Evolutionary conservation across 1,140 invertebrate species (phyloP), one percentile per base, ranked within the genome.

Genomic region (Thaumatotibia leucotreta): DNA sequence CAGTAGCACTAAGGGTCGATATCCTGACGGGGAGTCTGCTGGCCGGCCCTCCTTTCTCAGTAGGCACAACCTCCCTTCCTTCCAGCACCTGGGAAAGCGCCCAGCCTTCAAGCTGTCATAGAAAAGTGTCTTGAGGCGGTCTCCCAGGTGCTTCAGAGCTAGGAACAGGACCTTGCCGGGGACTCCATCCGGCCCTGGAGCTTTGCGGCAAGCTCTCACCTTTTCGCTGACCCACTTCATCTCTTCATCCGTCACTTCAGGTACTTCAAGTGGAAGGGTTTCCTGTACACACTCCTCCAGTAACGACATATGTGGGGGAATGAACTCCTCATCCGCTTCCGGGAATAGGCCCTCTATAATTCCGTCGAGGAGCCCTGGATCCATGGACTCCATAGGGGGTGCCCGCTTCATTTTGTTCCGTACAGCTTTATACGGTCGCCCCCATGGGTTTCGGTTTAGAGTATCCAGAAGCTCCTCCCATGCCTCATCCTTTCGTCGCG

Each of bases 361-460:
- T 10, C 33, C 14, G 10, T 39, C 33, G 33, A 39, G 33, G 33
- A n/a, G n/a, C n/a, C n/a, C n/a, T n/a, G n/a, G n/a, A n/a, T n/a
- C n/a, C n/a, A n/a, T n/a, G n/a, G n/a, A n/a, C n/a, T n/a, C n/a
- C n/a, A n/a, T n/a, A n/a, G n/a, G n/a, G n/a, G n/a, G n/a, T n/a
- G n/a, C n/a, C n/a, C n/a, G n/a, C n/a, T n/a, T n/a, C n/a, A n/a
- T n/a, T n/a, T n/a, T n/a, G n/a, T n/a, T n/a, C n/a, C 10, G 33
- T 39, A 11, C 33, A 39, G 10, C 9, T n/a, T 63, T 69, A 27
- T 80, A 82, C 0, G 76, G 75, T 14, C 71, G 72, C 0, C 78
- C 83, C 81, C 77, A 86, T 0, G 77, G 75, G 32, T 84, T 80
- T 4, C 65, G 52, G 8, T 81, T 67, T 0, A 86, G 65, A 10